Evolutionary conservation across 2,888 invertebrate genomes (phyloP).

Genomic region (Myopa tessellatipennis): DNA sequence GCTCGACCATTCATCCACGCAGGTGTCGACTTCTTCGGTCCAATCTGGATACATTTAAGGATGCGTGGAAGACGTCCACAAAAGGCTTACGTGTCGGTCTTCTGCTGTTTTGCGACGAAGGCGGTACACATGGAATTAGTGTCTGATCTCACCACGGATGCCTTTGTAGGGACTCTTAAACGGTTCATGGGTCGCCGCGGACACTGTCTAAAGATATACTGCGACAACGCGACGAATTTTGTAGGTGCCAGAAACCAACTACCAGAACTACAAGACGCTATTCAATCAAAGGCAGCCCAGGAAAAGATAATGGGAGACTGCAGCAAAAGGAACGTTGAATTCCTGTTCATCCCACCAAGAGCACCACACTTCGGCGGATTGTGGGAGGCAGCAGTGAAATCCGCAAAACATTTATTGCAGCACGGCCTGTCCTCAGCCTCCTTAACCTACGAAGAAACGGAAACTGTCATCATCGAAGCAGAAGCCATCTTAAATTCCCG

Average conservation of each 20-base stretch:
- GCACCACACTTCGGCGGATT: background rate
- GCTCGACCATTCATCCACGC: background rate
- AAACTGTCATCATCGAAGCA: no score
- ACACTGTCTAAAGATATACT: no score
- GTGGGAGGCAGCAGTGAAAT: background rate
- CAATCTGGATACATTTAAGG: conserved; percentile 11
- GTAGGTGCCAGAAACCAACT: no score
- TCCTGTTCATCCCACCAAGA: background rate
- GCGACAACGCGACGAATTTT: no score
- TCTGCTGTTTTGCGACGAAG: background rate
- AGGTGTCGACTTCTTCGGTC: conserved; percentile 3
- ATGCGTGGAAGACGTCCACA: background rate
- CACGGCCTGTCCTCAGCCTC: background rate
- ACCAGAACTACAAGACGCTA: background rate
- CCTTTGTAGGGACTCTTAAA: no score
- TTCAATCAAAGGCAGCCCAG: background rate
- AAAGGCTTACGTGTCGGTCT: background rate
- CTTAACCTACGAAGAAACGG: background rate
- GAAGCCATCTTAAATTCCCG: background rate
- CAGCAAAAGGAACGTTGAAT: background rate
- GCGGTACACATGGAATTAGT: background rate
- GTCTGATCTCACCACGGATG: no score
- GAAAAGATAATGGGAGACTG: background rate
- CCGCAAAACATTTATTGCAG: background rate
- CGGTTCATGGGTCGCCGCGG: no score